phyloP scores from a whole-genome alignment of 2,888 invertebrate genomes.

The Melieria crassipennis region DNA sequence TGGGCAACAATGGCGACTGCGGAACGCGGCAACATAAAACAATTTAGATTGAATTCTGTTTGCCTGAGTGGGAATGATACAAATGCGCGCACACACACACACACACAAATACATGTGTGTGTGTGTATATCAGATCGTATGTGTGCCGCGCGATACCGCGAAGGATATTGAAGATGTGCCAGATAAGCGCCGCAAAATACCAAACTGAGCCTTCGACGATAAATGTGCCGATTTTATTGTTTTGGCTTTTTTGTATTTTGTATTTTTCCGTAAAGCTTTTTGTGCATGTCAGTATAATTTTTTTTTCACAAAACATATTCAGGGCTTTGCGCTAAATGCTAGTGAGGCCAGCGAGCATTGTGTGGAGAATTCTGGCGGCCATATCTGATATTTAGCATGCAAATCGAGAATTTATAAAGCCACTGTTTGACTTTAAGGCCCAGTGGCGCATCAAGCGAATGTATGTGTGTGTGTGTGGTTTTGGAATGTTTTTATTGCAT shows the following conservation, averaged over 20 bases:
- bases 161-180: conserved; percentile 17
- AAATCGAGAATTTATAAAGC: conserved; percentile 1
- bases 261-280: neutral
- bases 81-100: no score
- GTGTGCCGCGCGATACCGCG: neutral
- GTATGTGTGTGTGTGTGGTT: no score
- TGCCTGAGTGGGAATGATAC: conserved; percentile 36
- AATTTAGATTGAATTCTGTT: conserved; percentile 51
- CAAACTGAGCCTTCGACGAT: conserved; percentile 22
- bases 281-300: neutral
- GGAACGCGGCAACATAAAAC: conserved; percentile 47
- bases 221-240: conserved; percentile 31
- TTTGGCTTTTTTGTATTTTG: neutral
- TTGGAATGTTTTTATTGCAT: no score
- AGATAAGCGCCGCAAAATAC: conserved; percentile 13
- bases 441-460: no score
- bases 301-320: neutral
- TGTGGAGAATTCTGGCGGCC: neutral
- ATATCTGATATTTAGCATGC: conserved; percentile 11
- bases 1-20: neutral
- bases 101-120: neutral
- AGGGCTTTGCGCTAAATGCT: neutral
- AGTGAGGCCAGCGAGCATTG: no score
- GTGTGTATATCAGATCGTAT: neutral
- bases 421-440: no score